These are phyloP conservation scores for Dysdera silvatica DNA, from an alignment of 1,140 invertebrate species.

Conservation along the genomic window DNA sequence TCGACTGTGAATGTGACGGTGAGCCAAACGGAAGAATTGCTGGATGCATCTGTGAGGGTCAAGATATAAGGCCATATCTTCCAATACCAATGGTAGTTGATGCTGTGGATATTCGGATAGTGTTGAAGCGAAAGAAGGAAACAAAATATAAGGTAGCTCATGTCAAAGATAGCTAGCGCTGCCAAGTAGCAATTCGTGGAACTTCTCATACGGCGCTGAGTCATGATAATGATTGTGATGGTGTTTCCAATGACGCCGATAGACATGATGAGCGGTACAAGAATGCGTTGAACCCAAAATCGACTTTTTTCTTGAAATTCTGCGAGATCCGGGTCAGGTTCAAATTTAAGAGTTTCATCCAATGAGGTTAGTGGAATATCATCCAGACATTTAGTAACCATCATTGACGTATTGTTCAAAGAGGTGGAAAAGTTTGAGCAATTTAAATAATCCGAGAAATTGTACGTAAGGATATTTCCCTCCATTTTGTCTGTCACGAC, in stretches of 20 bases:
- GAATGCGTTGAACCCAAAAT: constrained; percentile 57
- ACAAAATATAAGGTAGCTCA: constrained; percentile 59
- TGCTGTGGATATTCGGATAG: constrained; percentile 49
- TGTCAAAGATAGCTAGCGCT: constrained; percentile 61
- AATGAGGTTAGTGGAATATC: no score
- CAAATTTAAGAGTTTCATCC: no score
- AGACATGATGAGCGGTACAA: constrained; percentile 59
- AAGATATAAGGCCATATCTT: constrained; percentile 49
- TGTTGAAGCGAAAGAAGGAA: constrained; percentile 58
- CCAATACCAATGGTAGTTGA: constrained; percentile 49
- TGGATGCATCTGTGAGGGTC: constrained; percentile 56
- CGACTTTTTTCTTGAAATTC: constrained; percentile 35
- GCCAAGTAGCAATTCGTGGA: constrained; percentile 66
- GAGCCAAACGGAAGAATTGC: constrained; percentile 65
- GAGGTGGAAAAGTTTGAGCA: no score
- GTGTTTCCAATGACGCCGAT: constrained; percentile 63
- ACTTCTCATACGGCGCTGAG: constrained; percentile 61
- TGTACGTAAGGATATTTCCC: no score
- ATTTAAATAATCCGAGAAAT: no score
- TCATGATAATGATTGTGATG: constrained; percentile 64
- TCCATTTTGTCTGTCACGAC: no score
- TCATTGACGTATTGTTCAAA: no score
- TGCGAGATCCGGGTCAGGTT: neutral
- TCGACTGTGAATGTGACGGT: constrained; percentile 70
- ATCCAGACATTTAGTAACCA: no score